These are phyloP conservation scores for Hemitrygon akajei DNA, from an alignment of 2,797 vertebrate species.

Conservation along the genomic window DNA sequence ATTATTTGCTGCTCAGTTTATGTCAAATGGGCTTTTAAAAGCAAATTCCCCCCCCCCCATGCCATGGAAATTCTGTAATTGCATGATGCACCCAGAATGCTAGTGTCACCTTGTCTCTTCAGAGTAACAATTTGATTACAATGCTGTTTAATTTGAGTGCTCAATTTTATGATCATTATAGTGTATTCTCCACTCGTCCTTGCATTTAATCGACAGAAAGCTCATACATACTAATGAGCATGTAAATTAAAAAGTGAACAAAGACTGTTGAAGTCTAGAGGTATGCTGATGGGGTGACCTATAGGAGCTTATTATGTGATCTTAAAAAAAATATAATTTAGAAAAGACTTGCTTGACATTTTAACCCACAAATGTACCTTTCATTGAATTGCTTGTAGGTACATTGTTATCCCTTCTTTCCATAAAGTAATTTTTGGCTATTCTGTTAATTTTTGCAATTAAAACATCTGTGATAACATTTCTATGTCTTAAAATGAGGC, in stretches of 20 bases:
- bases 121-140: conserved; percentile 69
- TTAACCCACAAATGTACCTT: not conserved
- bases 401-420: not conserved
- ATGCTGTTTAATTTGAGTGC: conserved; percentile 75
- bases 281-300: conserved; percentile 56
- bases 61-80: conserved; percentile 45
- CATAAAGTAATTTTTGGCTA: not conserved
- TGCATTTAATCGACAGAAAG: conserved; percentile 78
- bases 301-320: not conserved
- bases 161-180: conserved; percentile 75
- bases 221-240: conserved; percentile 80
- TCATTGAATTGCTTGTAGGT: conserved; percentile 14
- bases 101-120: conserved; percentile 41
- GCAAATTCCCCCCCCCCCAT: conserved; percentile 42
- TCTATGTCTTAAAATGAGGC: not conserved
- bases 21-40: conserved; percentile 45
- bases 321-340: not conserved
- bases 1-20: conserved; percentile 27
- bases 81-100: conserved; percentile 42
- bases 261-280: conserved; percentile 61
- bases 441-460: not conserved
- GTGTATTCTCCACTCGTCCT: conserved; percentile 72
- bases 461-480: not conserved
- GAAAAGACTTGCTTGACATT: conserved; percentile 3
- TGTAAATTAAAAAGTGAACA: conserved; percentile 69